These are phyloP conservation scores for Aphelinus atriplicis DNA, from an alignment of 1,140 invertebrate genomes.

Conservation along the genomic window DNA sequence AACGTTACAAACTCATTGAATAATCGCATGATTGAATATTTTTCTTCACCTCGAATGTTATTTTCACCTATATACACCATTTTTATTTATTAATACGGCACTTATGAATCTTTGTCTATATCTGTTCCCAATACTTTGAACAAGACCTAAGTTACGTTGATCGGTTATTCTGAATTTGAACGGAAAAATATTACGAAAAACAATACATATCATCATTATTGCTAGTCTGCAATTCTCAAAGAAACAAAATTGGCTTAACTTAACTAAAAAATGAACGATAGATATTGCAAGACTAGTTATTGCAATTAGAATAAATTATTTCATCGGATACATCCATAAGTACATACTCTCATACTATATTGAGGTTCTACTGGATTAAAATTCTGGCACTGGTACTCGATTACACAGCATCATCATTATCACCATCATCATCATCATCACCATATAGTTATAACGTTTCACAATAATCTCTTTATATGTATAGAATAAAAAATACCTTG, in stretches of 20 bases:
- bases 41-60: constrained; percentile 13
- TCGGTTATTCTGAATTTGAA: too few species aligned
- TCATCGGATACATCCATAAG: constrained; percentile 23
- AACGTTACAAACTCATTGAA: constrained; percentile 2
- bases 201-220: not conserved
- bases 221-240: not conserved
- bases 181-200: not conserved
- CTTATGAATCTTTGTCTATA: too few species aligned
- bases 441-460: constrained; percentile 27
- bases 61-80: not conserved
- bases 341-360: constrained; percentile 20
- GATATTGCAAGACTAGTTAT: constrained; percentile 28
- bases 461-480: constrained; percentile 12
- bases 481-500: constrained; percentile 36
- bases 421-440: constrained; percentile 14
- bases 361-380: constrained; percentile 4
- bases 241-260: constrained; percentile 13
- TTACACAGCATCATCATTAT: not conserved
- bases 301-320: constrained; percentile 29
- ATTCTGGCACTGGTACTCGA: constrained; percentile 14
- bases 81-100: constrained; percentile 2
- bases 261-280: not conserved
- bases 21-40: not conserved
- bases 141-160: too few species aligned
- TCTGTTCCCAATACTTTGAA: too few species aligned